These are phyloP conservation scores for Lates calcarifer DNA, from an alignment of 2,113 vertebrate species.

Conservation along the genomic window DNA sequence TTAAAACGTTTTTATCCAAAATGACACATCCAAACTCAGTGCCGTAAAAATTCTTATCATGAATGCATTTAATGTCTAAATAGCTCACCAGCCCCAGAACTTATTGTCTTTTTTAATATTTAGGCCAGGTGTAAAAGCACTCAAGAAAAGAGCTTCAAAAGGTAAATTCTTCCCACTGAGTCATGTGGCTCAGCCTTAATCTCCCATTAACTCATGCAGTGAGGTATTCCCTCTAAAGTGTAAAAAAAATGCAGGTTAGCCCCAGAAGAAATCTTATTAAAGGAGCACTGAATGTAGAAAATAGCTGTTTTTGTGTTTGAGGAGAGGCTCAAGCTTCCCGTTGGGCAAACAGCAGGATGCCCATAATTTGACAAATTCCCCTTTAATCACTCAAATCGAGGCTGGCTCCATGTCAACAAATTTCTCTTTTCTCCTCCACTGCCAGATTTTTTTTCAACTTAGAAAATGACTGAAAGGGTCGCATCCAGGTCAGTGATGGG, in stretches of 20 bases:
- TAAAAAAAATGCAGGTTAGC: neutral
- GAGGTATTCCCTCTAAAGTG: slow-evolving; percentile 38
- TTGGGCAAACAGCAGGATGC: slow-evolving; percentile 10
- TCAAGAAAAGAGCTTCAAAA: neutral
- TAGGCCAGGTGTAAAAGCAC: neutral
- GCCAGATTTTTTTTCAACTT: neutral
- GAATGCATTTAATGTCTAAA: slow-evolving; percentile 6
- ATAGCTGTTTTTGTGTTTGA: slow-evolving; percentile 40
- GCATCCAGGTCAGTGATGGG: neutral
- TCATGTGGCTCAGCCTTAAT: slow-evolving; percentile 29
- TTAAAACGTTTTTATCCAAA: slow-evolving; percentile 56
- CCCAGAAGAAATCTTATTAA: slow-evolving; percentile 49
- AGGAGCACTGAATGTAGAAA: slow-evolving; percentile 38
- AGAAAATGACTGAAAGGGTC: neutral
- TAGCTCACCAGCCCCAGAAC: neutral
- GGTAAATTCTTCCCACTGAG: slow-evolving; percentile 23
- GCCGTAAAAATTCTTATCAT: slow-evolving; percentile 6
- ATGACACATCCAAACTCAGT: slow-evolving; percentile 35
- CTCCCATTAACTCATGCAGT: slow-evolving; percentile 28
- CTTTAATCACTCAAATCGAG: slow-evolving; percentile 14
- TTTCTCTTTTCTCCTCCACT: neutral
- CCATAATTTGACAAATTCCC: slow-evolving; percentile 31
- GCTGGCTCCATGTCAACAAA: neutral
- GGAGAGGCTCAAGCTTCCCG: slow-evolving; percentile 2
- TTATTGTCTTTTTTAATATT: slow-evolving; percentile 1